Base-by-base conservation (phyloP, 2,113 vertebrate genomes). In the Barbus barbus region DNA sequence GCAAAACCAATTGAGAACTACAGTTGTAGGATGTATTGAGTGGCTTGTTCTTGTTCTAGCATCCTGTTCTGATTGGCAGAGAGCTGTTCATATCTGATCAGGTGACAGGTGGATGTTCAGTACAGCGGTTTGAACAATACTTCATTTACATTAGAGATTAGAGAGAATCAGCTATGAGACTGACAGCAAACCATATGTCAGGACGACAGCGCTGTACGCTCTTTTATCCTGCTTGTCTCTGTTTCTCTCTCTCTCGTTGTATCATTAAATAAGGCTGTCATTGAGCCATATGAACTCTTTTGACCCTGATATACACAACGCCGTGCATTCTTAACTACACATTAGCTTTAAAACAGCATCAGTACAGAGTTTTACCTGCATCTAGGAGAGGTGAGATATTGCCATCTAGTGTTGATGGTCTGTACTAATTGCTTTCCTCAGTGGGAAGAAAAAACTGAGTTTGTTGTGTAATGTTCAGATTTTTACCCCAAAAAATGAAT, bases 361-460 rank as follows among this genome's bases (percentile, higher is more conserved):
- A 18, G 7, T 18, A 28, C n/a, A 51, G 7, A 22, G 9, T 7
- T 48, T 13, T 24, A 41, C 33, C 18, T 33, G 28, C 33, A 36
- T 56, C 12, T 7, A 60, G 75, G 24, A 41, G 33, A 78, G 75
- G 83, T 22, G 61, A 84, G 60, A 84, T 53, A 71, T 41, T 69
- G 60, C 74, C 83, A 77, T 77, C 74, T 84, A 78, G 74, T 84
- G 83, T 74, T 75, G 41, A 63, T 71, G 80, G 13, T 46, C 9
- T 18, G n/a, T 20, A 48, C 31, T 75, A 33, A 41, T 73, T 9
- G 51, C 75, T 31, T 83, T 31, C 56, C 31, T 33, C 26, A 65
- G 18, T 28, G 9, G 9, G 14, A 41, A 48, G 22, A 14, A 60
- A 61, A 48, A 31, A 69, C 20, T 24, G 9, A 76, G 28, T 56